Conservation (phyloP, 2,888 invertebrate species). For the Dinocampus coccinellae region DNA sequence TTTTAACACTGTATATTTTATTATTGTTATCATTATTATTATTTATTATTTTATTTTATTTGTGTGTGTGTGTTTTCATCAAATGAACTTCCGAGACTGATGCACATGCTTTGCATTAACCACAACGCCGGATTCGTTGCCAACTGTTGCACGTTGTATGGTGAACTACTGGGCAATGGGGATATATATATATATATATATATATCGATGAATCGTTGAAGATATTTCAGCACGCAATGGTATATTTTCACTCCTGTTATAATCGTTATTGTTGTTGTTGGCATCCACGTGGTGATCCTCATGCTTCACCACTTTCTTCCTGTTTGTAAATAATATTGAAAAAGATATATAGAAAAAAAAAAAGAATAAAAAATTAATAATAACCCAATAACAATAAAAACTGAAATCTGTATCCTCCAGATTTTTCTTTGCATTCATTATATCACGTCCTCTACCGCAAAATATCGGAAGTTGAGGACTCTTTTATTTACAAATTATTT, state of each 20-base stretch:
- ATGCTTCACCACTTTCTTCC: not conserved
- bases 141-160: constrained; percentile 50
- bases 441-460: not conserved
- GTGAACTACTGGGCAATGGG: not conserved
- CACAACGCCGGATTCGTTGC: constrained; percentile 55
- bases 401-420: not conserved
- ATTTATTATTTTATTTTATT: not conserved
- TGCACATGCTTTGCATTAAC: constrained; percentile 59
- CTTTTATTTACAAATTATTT: not conserved
- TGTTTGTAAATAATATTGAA: not conserved
- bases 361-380: not conserved
- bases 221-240: constrained; percentile 31
- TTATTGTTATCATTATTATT: constrained; percentile 5
- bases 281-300: not conserved
- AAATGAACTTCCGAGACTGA: constrained; percentile 46
- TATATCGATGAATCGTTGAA: constrained; percentile 39
- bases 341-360: not conserved
- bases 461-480: not conserved
- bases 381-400: not conserved
- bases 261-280: not conserved
- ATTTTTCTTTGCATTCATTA: not conserved
- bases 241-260: constrained; percentile 3
- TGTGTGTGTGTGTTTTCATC: not conserved
- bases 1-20: not conserved
- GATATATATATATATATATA: no score